Evolutionary conservation across 2,113 vertebrate genomes (phyloP), one percentile per base, ranked within the genome.

Genomic region (Coturnix japonica): DNA sequence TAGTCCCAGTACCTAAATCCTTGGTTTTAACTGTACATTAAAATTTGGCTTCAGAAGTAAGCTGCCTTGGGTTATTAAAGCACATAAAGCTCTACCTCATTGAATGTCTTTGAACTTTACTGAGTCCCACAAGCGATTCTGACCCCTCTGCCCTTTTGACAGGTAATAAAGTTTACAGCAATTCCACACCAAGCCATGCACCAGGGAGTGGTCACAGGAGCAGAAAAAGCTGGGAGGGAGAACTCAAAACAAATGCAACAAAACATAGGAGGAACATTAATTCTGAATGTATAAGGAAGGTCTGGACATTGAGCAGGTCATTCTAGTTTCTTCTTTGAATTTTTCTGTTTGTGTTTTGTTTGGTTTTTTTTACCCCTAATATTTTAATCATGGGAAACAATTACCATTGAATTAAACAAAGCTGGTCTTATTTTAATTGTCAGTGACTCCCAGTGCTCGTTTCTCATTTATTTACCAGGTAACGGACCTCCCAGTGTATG

Each of bases 91-190:
- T 98, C 97, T 97, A 98, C 97, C 98, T 98, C 97, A 97, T 91
- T 98, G 98, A 98, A 98, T 97, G 98, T 96, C 98, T 99, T 99
- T 99, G 98, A 99, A 99, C 98, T 99, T 99, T 99, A 98, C 98
- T 97, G 98, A 98, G 98, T 98, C 98, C 98, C 98, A 98, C 98
- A 98, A 98, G 98, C 97, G 97, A 98, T 97, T 95, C 97, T 98
- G 98, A 99, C 98, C 98, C 97, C 95, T 98, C 97, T 98, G 97
- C 98, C 98, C 98, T 98, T 98, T 98, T 98, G 98, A 99, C 99
- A 99, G 99, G 98, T 99, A 99, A 99, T 99, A 99, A 99, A 99
- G 98, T 99, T 99, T 99, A 99, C 98, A 98, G 98, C 98, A 98
- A 98, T 98, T 98, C 98, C 98, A 99, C 98, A 98, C 98, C 98